Conservation (phyloP, 2,888 invertebrate species). For the Dryadula phaetusa region DNA sequence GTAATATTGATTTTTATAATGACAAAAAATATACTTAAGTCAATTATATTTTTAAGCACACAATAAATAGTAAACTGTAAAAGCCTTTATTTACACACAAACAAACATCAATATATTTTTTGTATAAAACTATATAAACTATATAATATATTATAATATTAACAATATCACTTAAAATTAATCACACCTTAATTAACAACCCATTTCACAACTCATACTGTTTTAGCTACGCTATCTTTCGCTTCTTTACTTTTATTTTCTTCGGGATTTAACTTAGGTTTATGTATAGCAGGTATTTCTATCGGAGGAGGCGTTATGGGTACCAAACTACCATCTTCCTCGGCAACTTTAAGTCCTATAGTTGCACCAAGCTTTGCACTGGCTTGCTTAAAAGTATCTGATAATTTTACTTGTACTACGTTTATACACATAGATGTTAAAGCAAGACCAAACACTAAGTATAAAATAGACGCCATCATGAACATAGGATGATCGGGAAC, state of each 20-base stretch:
- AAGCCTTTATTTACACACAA: slow-evolving; percentile 68
- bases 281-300: slow-evolving; percentile 75
- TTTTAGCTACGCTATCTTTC: slow-evolving; percentile 60
- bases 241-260: slow-evolving; percentile 59
- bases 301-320: slow-evolving; percentile 73
- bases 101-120: slow-evolving; percentile 54
- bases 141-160: slow-evolving; percentile 37
- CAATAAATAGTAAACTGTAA: slow-evolving; percentile 50
- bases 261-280: slow-evolving; percentile 56
- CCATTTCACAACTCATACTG: slow-evolving; percentile 56
- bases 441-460: slow-evolving; percentile 96
- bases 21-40: no score
- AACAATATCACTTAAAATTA: slow-evolving; percentile 39
- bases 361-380: slow-evolving; percentile 94
- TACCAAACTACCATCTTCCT: slow-evolving; percentile 86
- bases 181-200: slow-evolving; percentile 36
- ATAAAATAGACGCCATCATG: slow-evolving; percentile 96
- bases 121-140: slow-evolving; percentile 38
- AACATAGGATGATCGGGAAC: slow-evolving; percentile 94
- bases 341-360: slow-evolving; percentile 90
- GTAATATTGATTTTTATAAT: no score
- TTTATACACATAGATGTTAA: slow-evolving; percentile 99
- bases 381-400: slow-evolving; percentile 92
- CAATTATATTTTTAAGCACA: not conserved
- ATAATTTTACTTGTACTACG: slow-evolving; percentile 93